These are phyloP conservation scores for Irena cyanogastra DNA, from an alignment of 2,113 vertebrate genomes.

Conservation along the genomic window DNA sequence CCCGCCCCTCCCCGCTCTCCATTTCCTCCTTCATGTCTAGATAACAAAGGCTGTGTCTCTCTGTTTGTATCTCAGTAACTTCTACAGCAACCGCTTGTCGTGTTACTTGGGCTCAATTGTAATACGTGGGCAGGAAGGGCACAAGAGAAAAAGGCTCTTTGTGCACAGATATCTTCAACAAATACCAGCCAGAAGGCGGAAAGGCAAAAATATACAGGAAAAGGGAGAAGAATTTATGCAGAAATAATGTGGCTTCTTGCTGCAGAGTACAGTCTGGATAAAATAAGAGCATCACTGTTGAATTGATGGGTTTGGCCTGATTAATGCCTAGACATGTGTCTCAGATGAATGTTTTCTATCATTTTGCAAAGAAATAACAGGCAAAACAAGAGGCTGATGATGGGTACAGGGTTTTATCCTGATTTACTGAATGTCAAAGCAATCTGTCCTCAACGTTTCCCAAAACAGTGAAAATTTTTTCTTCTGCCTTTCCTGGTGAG, in stretches of 20 bases:
- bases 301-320: not conserved
- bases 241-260: not conserved
- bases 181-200: not conserved
- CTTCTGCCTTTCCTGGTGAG: not conserved
- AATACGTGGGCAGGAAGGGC: not conserved
- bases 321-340: not conserved
- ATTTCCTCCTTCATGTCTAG: not conserved
- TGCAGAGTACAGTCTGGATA: not conserved
- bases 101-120: not conserved
- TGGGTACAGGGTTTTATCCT: not conserved
- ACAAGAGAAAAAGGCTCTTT: not conserved
- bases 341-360: not conserved
- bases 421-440: not conserved
- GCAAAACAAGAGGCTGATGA: not conserved
- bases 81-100: not conserved
- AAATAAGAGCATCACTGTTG: not conserved
- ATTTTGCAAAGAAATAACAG: not conserved
- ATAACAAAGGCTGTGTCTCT: not conserved
- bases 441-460: not conserved
- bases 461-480: not conserved
- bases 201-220: not conserved
- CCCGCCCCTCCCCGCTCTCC: not conserved
- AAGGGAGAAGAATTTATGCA: not conserved
- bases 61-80: not conserved
- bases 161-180: not conserved